Conservation (phyloP, 2,888 invertebrate species). For the Schrankia costaestrigalis region DNA sequence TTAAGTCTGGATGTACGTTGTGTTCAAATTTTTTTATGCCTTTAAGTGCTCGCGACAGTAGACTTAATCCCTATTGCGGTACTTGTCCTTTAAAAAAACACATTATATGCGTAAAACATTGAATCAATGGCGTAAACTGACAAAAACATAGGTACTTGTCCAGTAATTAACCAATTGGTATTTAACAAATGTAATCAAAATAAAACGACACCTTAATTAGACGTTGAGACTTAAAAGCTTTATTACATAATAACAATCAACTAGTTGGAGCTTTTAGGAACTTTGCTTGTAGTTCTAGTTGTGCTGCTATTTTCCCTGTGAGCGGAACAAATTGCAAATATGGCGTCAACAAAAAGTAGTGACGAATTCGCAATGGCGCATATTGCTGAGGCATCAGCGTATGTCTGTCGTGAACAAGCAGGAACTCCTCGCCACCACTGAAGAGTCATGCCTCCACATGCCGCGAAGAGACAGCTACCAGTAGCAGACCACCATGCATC, state of each 20-base stretch:
- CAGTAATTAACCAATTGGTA: no score
- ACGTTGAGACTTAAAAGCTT: slow-evolving; percentile 17
- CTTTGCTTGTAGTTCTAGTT: slow-evolving; percentile 17
- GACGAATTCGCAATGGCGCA: slow-evolving; percentile 56
- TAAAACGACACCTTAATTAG: slow-evolving; percentile 3
- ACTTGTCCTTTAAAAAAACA: no score
- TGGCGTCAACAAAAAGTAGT: slow-evolving; percentile 53
- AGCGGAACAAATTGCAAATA: slow-evolving; percentile 59
- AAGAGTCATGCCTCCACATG: slow-evolving; percentile 58
- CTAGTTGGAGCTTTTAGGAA: slow-evolving; percentile 31
- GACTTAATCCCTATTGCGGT: no score
- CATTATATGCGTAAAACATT: no score
- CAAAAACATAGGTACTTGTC: no score
- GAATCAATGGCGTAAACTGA: no score
- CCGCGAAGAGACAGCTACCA: slow-evolving; percentile 56
- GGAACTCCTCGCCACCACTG: slow-evolving; percentile 57
- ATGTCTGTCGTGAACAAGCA: slow-evolving; percentile 37
- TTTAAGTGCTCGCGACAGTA: no score
- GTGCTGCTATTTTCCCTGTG: slow-evolving; percentile 50
- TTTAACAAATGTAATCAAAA: background rate
- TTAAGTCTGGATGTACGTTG: no score
- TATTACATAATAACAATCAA: slow-evolving; percentile 22
- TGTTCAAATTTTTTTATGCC: no score
- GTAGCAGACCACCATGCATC: slow-evolving; percentile 69
- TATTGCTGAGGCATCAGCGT: slow-evolving; percentile 52